These are phyloP conservation scores for Drosophila lowei DNA, from an alignment of 1,140 invertebrate genomes.

Conservation along the genomic window DNA sequence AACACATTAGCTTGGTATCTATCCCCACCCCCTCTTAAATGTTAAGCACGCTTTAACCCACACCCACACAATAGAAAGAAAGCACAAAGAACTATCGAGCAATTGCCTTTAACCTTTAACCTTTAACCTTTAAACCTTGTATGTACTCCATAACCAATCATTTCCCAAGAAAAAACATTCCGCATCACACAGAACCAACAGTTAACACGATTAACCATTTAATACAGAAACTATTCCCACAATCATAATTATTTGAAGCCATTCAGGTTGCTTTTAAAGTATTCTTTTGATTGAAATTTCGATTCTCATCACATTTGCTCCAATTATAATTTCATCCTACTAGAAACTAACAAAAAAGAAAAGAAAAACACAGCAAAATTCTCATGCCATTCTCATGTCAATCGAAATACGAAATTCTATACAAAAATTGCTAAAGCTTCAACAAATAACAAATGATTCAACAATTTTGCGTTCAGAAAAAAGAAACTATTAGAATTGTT, in stretches of 20 bases:
- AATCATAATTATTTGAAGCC: background rate
- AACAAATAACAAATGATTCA: constrained; percentile 34
- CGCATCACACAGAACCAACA: constrained; percentile 9
- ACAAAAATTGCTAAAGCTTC: constrained; percentile 57
- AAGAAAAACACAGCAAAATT: constrained; percentile 62
- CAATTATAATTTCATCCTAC: constrained; percentile 13
- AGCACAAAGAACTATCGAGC: constrained; percentile 17
- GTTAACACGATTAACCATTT: constrained; percentile 7
- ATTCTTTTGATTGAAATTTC: constrained; percentile 14
- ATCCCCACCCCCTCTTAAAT: background rate
- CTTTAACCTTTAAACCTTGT: constrained; percentile 3
- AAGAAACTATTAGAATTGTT: constrained; percentile 19
- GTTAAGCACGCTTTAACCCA: constrained; percentile 38
- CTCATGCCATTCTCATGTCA: constrained; percentile 70
- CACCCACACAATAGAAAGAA: constrained; percentile 20
- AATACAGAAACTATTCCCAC: background rate
- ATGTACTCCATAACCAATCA: constrained; percentile 32
- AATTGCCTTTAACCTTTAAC: background rate
- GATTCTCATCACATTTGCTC: constrained; percentile 30
- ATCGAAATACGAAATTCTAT: constrained; percentile 50
- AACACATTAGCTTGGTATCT: constrained; percentile 18
- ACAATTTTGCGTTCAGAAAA: constrained; percentile 40
- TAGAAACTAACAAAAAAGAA: constrained; percentile 28
- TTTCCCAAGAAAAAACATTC: constrained; percentile 10
- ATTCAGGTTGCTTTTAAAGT: background rate